A percentile compares a stretch with the other conserved stretches of the same genome.
Conservation (phyloP, 2,113 vertebrate species). For the Cinclus mexicanus region DNA sequence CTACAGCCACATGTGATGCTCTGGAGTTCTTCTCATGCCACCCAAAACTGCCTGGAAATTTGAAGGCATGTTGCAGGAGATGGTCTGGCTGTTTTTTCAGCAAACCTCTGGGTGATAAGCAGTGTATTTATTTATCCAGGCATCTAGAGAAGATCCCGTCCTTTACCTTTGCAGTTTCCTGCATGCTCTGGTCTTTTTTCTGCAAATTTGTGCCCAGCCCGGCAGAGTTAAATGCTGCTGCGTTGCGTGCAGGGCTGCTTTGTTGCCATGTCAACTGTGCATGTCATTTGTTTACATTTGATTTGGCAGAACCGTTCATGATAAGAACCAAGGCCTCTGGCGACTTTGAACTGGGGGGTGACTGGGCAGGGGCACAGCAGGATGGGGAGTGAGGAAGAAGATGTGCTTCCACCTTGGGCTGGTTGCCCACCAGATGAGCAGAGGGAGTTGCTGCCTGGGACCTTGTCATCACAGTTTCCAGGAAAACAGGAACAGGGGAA, state of each 20-base stretch:
- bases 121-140: neutral
- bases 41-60: neutral
- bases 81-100: neutral
- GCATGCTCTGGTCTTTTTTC: neutral
- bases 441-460: neutral
- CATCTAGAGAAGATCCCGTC: neutral
- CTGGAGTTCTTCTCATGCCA: neutral
- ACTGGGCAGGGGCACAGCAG: neutral
- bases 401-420: neutral
- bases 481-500: neutral
- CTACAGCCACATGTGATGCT: neutral
- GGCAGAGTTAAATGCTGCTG: conserved; percentile 40
- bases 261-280: conserved; percentile 76
- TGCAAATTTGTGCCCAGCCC: conserved; percentile 49
- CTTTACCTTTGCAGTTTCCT: neutral
- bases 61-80: neutral
- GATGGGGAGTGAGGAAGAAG: neutral
- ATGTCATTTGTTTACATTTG: conserved; percentile 76
- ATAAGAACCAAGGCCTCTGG: conserved; percentile 71
- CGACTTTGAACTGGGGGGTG: conserved; percentile 52
- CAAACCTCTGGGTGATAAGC: neutral
- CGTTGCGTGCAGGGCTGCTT: conserved; percentile 63
- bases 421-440: neutral
- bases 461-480: neutral
- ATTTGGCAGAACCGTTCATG: conserved; percentile 71